Evolutionary conservation across 2,888 invertebrate genomes (phyloP).

Genomic region (Epinotia brunnichana): DNA sequence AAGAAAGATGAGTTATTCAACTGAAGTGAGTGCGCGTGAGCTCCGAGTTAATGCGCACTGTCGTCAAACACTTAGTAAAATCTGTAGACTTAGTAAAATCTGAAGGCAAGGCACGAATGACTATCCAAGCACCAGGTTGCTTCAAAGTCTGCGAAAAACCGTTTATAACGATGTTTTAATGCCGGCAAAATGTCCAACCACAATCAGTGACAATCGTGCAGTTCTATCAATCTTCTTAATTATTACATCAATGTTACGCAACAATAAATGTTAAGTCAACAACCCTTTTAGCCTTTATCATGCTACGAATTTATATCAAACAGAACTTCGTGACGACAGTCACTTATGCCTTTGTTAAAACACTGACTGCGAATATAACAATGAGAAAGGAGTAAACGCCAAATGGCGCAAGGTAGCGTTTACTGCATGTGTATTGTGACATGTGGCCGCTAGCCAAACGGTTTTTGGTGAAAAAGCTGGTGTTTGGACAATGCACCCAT

Average conservation of each 20-base stretch:
- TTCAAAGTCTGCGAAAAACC: neutral
- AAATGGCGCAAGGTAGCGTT: constrained; percentile 63
- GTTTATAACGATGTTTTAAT: neutral
- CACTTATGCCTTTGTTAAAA: constrained; percentile 2
- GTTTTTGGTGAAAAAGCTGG: constrained; percentile 58
- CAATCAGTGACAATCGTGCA: neutral
- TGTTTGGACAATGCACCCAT: constrained; percentile 60
- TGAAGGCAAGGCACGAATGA: neutral
- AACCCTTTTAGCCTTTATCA: constrained; percentile 34
- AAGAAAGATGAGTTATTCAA: neutral
- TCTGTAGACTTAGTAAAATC: too few species aligned
- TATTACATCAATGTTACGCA: constrained; percentile 22
- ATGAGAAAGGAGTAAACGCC: constrained; percentile 25
- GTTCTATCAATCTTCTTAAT: neutral
- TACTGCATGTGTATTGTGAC: constrained; percentile 52
- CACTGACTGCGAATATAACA: neutral
- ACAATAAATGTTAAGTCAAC: constrained; percentile 33
- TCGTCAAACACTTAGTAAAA: too few species aligned
- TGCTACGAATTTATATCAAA: neutral
- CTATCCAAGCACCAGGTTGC: neutral
- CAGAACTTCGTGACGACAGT: neutral
- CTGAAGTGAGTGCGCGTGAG: neutral
- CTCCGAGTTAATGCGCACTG: neutral
- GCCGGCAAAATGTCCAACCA: neutral
- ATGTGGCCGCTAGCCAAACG: constrained; percentile 68